These are phyloP conservation scores for Leucosticte australis DNA, from an alignment of 2,113 vertebrate species.

Conservation along the genomic window DNA sequence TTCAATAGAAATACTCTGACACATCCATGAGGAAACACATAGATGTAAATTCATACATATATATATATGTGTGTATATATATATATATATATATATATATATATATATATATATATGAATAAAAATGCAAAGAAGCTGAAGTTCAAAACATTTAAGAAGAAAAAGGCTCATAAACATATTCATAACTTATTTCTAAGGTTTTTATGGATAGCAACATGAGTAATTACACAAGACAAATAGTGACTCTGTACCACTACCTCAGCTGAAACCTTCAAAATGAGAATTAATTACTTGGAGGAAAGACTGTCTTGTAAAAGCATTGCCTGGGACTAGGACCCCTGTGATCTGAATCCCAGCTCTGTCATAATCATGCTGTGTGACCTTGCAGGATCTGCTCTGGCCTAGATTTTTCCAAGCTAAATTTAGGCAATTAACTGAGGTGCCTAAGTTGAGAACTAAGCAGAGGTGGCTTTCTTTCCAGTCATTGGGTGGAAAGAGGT, in stretches of 20 bases:
- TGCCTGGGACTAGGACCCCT: neutral
- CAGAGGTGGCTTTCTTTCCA: neutral
- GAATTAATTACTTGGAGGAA: constrained; percentile 28
- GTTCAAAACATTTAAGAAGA: neutral
- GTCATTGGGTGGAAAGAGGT: neutral
- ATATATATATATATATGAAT: neutral
- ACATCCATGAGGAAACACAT: neutral
- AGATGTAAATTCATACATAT: neutral
- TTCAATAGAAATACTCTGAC: neutral
- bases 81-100: neutral
- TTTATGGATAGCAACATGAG: neutral
- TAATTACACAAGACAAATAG: neutral
- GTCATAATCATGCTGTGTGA: neutral
- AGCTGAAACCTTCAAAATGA: constrained; percentile 36
- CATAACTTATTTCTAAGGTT: neutral
- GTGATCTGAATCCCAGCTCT: constrained; percentile 14
- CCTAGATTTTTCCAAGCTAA: neutral
- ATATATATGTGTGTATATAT: too few species aligned
- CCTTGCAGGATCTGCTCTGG: constrained; percentile 17
- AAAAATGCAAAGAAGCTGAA: neutral
- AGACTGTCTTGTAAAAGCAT: constrained; percentile 7
- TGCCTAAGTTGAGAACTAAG: neutral
- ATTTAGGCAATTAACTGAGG: neutral
- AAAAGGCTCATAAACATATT: neutral
- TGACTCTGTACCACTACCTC: neutral